Conservation (phyloP, 1,140 invertebrate species). For the Bombus consobrinus region DNA sequence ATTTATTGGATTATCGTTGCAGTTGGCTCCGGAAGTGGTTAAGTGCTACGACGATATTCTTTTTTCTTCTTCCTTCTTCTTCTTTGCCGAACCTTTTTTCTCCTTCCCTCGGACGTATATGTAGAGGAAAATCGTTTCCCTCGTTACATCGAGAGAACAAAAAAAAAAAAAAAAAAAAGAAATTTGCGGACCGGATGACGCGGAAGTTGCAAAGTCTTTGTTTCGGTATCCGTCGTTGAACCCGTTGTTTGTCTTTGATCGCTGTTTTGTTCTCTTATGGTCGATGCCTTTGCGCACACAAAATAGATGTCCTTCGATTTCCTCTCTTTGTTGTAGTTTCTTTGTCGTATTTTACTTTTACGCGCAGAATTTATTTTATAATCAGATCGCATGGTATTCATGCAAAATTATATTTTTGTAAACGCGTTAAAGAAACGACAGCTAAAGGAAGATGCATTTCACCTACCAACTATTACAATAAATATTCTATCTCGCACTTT, state of each 20-base stretch:
- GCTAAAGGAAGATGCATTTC: too few species aligned
- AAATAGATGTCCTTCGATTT: background rate
- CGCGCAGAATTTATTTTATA: too few species aligned
- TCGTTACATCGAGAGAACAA: background rate
- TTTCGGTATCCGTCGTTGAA: background rate
- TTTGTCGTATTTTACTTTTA: background rate
- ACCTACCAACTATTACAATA: too few species aligned
- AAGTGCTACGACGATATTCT: constrained; percentile 24
- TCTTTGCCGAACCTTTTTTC: background rate
- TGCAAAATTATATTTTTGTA: too few species aligned
- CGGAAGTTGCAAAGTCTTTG: background rate
- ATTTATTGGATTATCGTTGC: constrained; percentile 49
- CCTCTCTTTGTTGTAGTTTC: background rate
- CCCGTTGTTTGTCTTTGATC: background rate
- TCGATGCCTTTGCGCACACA: background rate
- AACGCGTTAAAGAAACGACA: too few species aligned
- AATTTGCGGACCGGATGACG: background rate
- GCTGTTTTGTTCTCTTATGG: background rate
- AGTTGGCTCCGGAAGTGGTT: constrained; percentile 43
- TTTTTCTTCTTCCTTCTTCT: background rate
- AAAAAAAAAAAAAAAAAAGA: background rate
- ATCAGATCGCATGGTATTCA: too few species aligned
- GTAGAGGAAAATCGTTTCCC: constrained; percentile 8
- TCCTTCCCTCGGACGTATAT: too few species aligned
- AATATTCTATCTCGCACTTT: too few species aligned